Percentiles rank a stretch among this genome's conserved stretches.
phyloP scores from a whole-genome alignment of 1,140 invertebrate genomes.

The Brachionus koreanus region DNA sequence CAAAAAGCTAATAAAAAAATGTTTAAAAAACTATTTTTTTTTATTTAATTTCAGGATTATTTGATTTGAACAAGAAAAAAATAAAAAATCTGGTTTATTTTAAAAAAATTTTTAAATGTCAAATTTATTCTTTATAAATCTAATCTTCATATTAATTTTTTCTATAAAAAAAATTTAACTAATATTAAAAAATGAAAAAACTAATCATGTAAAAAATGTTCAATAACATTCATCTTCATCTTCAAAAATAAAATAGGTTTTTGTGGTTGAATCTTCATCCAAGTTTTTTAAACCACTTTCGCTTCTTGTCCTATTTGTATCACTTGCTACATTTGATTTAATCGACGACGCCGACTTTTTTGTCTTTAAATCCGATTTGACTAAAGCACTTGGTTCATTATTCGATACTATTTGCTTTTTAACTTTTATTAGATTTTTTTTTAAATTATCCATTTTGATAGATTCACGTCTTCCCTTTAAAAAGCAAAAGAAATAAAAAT shows the following conservation, averaged over 20 bases:
- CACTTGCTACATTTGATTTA: background rate
- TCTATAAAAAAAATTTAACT: too few relatives aligned
- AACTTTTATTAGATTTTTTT: conserved; percentile 19
- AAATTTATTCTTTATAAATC: too few relatives aligned
- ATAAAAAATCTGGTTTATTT: too few relatives aligned
- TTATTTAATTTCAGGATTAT: too few relatives aligned
- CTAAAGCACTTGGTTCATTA: background rate
- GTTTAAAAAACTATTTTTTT: too few relatives aligned
- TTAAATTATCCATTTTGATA: conserved; percentile 11
- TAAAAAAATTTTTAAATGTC: too few relatives aligned
- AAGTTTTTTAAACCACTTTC: background rate
- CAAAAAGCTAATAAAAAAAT: too few relatives aligned
- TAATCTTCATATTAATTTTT: too few relatives aligned
- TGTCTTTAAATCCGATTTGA: background rate
- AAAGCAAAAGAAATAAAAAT: background rate
- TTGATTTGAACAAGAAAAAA: too few relatives aligned
- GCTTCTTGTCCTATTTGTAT: background rate
- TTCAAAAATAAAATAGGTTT: conserved; percentile 20
- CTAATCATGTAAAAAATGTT: background rate
- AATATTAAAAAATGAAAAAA: background rate
- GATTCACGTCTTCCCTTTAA: background rate
- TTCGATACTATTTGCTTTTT: conserved; percentile 2
- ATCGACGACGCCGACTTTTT: background rate
- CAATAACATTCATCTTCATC: conserved; percentile 25
- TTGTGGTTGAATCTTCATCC: background rate